These are phyloP conservation scores for Tachuris rubrigastra DNA, from an alignment of 2,113 vertebrate genomes.

Conservation along the genomic window DNA sequence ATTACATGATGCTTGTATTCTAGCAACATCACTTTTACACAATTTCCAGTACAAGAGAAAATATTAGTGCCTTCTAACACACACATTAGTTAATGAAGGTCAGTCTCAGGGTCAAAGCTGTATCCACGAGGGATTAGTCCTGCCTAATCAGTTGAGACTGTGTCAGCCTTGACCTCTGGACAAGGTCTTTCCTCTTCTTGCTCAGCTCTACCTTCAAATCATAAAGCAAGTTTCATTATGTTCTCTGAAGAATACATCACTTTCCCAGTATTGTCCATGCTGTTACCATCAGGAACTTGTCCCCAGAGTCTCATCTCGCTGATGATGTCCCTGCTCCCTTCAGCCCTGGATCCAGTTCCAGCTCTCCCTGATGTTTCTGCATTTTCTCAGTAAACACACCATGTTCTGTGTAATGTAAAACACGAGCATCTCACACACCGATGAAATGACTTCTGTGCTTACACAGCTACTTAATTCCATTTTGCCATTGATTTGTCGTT, in stretches of 20 bases:
- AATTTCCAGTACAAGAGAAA: not conserved
- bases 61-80: not conserved
- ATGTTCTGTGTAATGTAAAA: not conserved
- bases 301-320: not conserved
- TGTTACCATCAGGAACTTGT: not conserved
- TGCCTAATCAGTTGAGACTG: not conserved
- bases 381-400: not conserved
- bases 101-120: not conserved
- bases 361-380: not conserved
- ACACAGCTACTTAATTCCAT: slow-evolving; percentile 42
- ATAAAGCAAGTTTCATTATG: not conserved
- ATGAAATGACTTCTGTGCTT: slow-evolving; percentile 26
- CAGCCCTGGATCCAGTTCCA: not conserved
- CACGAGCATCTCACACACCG: not conserved
- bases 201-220: not conserved
- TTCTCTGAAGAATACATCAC: not conserved
- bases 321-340: not conserved
- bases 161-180: not conserved
- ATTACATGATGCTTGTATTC: not conserved
- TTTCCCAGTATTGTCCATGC: not conserved
- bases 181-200: not conserved
- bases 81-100: not conserved
- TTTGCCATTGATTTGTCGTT: slow-evolving; percentile 65
- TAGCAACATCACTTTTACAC: not conserved
- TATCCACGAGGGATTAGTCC: not conserved